Evolutionary conservation across 2,888 invertebrate species (phyloP).

Genomic region (Tubulanus polymorphus): DNA sequence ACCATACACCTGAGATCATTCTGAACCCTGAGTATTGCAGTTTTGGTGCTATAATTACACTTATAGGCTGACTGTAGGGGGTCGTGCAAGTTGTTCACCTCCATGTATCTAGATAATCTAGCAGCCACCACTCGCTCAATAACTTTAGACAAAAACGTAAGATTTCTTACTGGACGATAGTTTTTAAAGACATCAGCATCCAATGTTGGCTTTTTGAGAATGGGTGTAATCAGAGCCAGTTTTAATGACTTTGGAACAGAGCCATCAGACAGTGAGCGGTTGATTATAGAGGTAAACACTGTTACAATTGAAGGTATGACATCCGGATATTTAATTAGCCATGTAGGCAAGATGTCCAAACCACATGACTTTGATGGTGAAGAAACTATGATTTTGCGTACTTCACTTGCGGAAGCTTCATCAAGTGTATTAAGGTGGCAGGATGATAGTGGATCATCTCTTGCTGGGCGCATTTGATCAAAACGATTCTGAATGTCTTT

Average conservation of each 20-base stretch:
- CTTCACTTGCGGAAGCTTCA: neutral
- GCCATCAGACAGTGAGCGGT: neutral
- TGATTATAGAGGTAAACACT: neutral
- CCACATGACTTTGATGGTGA: neutral
- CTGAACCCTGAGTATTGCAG: slow-evolving; percentile 9
- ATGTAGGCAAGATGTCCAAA: neutral
- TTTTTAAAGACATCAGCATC: slow-evolving; percentile 9
- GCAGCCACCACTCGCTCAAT: slow-evolving; percentile 9
- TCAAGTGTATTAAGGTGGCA: neutral
- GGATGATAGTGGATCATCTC: too few species aligned
- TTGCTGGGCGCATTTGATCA: too few species aligned
- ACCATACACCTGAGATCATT: slow-evolving; percentile 2
- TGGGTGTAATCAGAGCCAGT: slow-evolving; percentile 8
- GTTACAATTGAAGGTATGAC: neutral
- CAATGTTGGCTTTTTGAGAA: slow-evolving; percentile 9
- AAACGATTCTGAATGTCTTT: neutral
- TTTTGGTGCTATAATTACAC: slow-evolving; percentile 5
- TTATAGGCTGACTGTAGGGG: slow-evolving; percentile 11
- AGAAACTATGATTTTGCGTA: neutral
- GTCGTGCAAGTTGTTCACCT: slow-evolving; percentile 3
- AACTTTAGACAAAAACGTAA: slow-evolving; percentile 14
- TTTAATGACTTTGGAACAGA: slow-evolving; percentile 3
- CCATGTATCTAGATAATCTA: slow-evolving; percentile 4
- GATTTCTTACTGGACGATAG: slow-evolving; percentile 14
- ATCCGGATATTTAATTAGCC: neutral